Evolutionary conservation across 2,113 vertebrate genomes (phyloP), one percentile per base, ranked within the genome.

Genomic region (Percina caprodes): DNA sequence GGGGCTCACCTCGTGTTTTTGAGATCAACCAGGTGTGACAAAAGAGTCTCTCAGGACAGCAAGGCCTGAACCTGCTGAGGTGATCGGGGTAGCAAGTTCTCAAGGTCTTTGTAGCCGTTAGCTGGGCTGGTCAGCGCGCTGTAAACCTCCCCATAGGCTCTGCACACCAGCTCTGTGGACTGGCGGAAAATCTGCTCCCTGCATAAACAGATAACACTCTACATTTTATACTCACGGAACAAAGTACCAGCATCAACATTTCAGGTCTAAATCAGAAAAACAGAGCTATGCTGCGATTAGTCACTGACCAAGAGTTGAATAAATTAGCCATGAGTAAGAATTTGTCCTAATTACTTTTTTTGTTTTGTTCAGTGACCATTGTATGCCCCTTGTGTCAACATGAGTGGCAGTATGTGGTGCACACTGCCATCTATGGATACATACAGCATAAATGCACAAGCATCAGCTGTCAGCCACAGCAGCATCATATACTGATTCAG

Each of bases 111-210:
- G 88, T 99, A 99, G 59, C 79, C 88, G 19, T 95, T 98, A 46
- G 77, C 76, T 5, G 97, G 96, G 88, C 95, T 89, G 94, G 94
- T 96, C 86, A 98, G 95, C 3, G 97, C 96, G 2, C 95, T 81
- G 80, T 99, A 94, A n/a, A 99, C 92, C 81, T 99, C 97, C 65
- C 81, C 93, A 52, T 99, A 99, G 30, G 97, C 98, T 91, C 97
- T 94, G 91, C 96, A 99, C 85, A 99, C 95, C 87, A 99, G 92
- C 86, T 99, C 98, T 0, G 97, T 98, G 2, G 98, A 98, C 88
- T 96, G 97, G 52, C 95, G 96, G 89, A 99, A 96, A 73, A 99
- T 98, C 93, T 98, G 97, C 54, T 99, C 98, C 92, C 98, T 99
- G 85, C 26, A 49, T 54, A 90, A 51, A 85, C 85, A 83, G 74